Evolutionary conservation across 1,140 invertebrate species (phyloP), one percentile per base, ranked within the genome.

Genomic region (Vollenhovia emeryi): DNA sequence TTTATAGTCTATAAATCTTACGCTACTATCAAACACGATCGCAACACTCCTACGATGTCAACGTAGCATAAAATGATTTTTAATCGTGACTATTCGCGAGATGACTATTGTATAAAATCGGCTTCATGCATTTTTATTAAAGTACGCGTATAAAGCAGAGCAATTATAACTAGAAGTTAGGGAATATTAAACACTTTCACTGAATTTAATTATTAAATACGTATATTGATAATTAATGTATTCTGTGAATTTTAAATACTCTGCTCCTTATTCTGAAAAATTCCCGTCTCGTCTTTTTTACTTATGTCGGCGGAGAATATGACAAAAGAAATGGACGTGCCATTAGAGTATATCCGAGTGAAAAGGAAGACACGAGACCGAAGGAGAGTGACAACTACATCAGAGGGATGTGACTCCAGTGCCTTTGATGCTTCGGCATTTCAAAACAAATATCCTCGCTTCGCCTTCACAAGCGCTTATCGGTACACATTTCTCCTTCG

Each of bases 361-460:
- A 80, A 82, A 52, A 60, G 33, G 33, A 40, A 48, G 33, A 82
- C 9, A 73, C 3, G 62, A 18, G 59, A 43, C 7, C 24, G 27
- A 59, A 30, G 1, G 45, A 21, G 7, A 45, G 27, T 82, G 64
- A 62, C 11, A 76, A 76, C 55, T 33, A 45, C 40, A 60, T 62
- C 11, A 48, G 40, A 85, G 27, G 36, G 45, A 18, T 66, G 45
- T 36, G 78, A 64, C n/a, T 82, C n/a, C n/a, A 15, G 3, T 66
- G 66, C 43, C 33, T 45, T 74, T 69, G 57, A 82, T 73, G 45
- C 57, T 24, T 73, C 33, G 45, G 57, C 75, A 71, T 62, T 80
- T 60, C 45, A 52, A 86, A 86, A 64, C 68, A 86, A 86, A 86
- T 86, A 79, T 83, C 69, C 36, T 52, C 15, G 33, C 13, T 24